These are phyloP conservation scores for Acanthisitta chloris DNA, from an alignment of 2,113 vertebrate genomes.

Conservation along the genomic window DNA sequence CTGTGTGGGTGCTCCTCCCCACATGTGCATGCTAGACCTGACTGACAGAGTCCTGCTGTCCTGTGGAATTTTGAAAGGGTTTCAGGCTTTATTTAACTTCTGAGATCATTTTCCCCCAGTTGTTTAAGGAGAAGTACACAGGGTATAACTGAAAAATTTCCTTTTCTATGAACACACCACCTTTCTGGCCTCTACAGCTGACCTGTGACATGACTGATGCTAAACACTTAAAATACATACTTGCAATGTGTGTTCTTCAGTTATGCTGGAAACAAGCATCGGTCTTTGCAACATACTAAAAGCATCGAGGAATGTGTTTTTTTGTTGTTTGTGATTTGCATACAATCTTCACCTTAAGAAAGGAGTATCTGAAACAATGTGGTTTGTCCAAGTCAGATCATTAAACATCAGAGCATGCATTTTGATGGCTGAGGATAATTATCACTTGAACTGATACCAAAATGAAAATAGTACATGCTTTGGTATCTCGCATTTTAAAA, in stretches of 20 bases:
- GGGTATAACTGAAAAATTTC: neutral
- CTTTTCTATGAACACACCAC: neutral
- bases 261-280: neutral
- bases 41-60: neutral
- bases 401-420: neutral
- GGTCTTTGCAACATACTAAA: neutral
- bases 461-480: neutral
- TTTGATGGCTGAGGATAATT: neutral
- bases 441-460: neutral
- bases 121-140: neutral
- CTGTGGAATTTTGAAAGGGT: neutral
- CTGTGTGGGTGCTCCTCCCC: fast-evolving
- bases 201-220: too few relatives aligned
- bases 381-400: neutral
- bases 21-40: fast-evolving
- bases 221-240: neutral
- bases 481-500: neutral
- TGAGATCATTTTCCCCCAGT: neutral
- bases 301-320: neutral
- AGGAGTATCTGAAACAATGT: neutral
- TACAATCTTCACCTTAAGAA: neutral
- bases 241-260: neutral
- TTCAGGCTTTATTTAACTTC: neutral
- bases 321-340: neutral
- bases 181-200: too few relatives aligned